Conservation (phyloP, 2,888 invertebrate genomes). For the Tyria jacobaeae region DNA sequence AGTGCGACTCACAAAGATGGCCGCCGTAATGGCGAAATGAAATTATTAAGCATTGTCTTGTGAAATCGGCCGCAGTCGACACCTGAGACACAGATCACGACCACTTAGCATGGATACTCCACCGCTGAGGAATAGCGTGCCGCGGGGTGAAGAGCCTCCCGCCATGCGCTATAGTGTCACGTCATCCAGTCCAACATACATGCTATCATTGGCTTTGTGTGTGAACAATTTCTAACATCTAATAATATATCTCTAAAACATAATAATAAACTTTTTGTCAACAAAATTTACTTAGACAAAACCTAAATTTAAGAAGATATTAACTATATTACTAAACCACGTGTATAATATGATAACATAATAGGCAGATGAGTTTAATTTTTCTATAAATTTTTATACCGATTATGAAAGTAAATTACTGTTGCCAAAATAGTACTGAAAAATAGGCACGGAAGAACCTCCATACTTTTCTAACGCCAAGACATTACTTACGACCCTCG, state of each 20-base stretch:
- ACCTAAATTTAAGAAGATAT: conserved; percentile 2
- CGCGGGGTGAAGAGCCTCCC: conserved; percentile 34
- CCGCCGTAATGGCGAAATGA: conserved; percentile 86
- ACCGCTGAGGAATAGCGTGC: conserved; percentile 14
- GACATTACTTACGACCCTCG: conserved; percentile 83
- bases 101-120: conserved; percentile 73
- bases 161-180: conserved; percentile 22
- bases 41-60: conserved; percentile 87
- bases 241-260: neutral
- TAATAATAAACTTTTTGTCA: conserved; percentile 3
- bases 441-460: conserved; percentile 56
- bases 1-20: conserved; percentile 86
- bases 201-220: neutral
- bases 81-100: conserved; percentile 79
- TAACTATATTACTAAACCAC: neutral
- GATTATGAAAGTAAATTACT: conserved; percentile 32
- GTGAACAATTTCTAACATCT: conserved; percentile 9
- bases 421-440: conserved; percentile 38
- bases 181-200: neutral
- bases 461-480: conserved; percentile 79
- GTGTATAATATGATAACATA: conserved; percentile 3
- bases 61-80: conserved; percentile 86
- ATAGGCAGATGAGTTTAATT: conserved; percentile 21
- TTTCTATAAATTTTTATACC: conserved; percentile 34
- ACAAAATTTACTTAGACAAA: conserved; percentile 5